These are phyloP conservation scores for Anomalospiza imberbis DNA, from an alignment of 2,797 vertebrate genomes.

Conservation along the genomic window DNA sequence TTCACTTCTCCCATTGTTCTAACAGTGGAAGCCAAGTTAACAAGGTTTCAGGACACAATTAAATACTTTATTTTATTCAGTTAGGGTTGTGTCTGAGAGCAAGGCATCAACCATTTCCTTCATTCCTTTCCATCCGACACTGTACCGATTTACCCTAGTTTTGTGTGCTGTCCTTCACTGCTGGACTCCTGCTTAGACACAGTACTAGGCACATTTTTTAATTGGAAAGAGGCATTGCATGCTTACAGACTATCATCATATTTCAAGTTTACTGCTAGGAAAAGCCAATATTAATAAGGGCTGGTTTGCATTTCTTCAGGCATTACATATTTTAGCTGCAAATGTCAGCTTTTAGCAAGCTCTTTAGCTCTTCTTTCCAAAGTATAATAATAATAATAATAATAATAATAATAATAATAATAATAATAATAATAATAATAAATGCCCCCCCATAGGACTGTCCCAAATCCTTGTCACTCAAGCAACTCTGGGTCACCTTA, in stretches of 20 bases:
- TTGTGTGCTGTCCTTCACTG: background rate
- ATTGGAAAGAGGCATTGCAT: background rate
- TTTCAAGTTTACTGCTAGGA: constrained; percentile 1
- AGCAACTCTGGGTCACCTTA: constrained; percentile 37
- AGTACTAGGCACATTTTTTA: background rate
- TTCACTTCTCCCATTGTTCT: background rate
- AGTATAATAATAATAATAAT: background rate
- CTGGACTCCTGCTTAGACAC: background rate
- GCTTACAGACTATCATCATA: background rate
- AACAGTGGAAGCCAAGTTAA: background rate
- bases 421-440: background rate
- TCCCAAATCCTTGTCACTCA: constrained; percentile 43
- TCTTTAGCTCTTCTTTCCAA: constrained; percentile 10
- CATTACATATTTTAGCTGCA: constrained; percentile 23
- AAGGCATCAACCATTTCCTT: background rate
- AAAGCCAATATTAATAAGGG: constrained; percentile 1
- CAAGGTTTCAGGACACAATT: background rate
- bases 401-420: constrained; percentile 23
- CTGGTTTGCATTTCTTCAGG: constrained; percentile 19
- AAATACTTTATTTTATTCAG: background rate
- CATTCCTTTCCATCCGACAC: background rate
- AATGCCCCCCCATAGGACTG: background rate
- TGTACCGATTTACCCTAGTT: background rate
- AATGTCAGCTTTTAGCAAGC: constrained; percentile 15
- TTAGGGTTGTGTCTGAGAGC: background rate